Evolutionary conservation across 2,888 invertebrate species (phyloP).

Genomic region (Adelphocoris suturalis): DNA sequence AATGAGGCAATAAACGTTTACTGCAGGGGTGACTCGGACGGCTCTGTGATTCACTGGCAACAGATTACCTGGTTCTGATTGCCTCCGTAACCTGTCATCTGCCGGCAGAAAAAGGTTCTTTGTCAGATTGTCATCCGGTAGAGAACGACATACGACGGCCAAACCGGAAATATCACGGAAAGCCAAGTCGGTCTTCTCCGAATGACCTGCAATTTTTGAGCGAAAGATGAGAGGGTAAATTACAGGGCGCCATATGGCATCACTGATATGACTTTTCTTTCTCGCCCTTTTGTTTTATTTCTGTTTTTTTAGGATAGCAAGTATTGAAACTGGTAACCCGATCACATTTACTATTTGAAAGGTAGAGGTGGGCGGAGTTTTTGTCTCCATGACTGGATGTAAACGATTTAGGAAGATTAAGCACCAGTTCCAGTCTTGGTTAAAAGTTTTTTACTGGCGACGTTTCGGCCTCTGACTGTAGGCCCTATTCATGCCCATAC

Average conservation of each 20-base stretch:
- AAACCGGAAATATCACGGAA: slow-evolving; percentile 26
- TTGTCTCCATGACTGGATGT: too few relatives aligned
- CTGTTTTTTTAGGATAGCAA: background rate
- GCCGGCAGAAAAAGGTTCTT: slow-evolving; percentile 5
- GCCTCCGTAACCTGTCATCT: background rate
- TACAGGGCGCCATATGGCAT: slow-evolving; percentile 18
- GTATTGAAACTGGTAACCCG: too few relatives aligned
- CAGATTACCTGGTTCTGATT: slow-evolving; percentile 8
- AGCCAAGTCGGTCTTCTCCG: background rate
- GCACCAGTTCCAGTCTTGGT: too few relatives aligned
- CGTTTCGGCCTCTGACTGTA: too few relatives aligned
- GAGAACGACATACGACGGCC: slow-evolving; percentile 12
- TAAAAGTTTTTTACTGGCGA: too few relatives aligned
- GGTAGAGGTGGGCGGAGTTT: too few relatives aligned
- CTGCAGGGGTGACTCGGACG: background rate
- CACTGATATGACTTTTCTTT: background rate
- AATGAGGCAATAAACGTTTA: background rate
- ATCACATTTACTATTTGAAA: too few relatives aligned
- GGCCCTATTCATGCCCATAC: too few relatives aligned
- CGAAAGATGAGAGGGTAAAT: background rate
- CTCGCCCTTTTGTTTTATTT: background rate
- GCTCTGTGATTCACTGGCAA: background rate
- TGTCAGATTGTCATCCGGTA: slow-evolving; percentile 9
- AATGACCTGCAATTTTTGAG: background rate
- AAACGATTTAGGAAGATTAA: too few relatives aligned